Evolutionary conservation across 2,888 invertebrate genomes (phyloP).

Genomic region (Linnaemya vulpina): DNA sequence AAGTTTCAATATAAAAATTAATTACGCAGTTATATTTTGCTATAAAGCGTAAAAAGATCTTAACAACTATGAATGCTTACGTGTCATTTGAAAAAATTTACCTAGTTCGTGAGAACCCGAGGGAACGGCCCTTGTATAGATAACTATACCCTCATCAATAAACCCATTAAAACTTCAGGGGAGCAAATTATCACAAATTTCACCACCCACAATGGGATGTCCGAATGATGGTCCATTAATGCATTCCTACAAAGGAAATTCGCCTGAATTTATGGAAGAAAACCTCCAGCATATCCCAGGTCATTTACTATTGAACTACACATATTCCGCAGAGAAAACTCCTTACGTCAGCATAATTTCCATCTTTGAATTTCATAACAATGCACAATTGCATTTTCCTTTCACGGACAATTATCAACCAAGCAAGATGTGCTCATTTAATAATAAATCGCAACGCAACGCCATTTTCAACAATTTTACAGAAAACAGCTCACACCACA

Average conservation of each 20-base stretch:
- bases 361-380: slow-evolving; percentile 27
- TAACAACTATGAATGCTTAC: not conserved
- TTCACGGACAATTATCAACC: slow-evolving; percentile 4
- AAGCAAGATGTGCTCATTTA: slow-evolving; percentile 15
- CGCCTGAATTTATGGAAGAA: not conserved
- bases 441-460: slow-evolving; percentile 32
- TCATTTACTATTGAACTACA: not conserved
- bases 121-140: not conserved
- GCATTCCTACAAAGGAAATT: not conserved
- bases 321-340: not conserved
- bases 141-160: not conserved
- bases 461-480: slow-evolving; percentile 2
- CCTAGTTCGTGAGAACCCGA: not conserved
- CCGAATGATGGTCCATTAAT: slow-evolving; percentile 4
- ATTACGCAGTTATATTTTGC: not conserved
- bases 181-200: not conserved
- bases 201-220: not conserved
- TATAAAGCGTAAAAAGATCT: not conserved
- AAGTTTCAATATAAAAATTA: not conserved
- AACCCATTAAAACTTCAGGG: not conserved
- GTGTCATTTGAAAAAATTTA: not conserved
- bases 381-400: slow-evolving; percentile 33
- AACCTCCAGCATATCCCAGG: not conserved
- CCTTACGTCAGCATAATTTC: not conserved
- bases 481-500: not conserved